A percentile compares a stretch with the other conserved stretches of the same genome.
These are phyloP conservation scores for Augiades crinisus DNA, from an alignment of 2,888 invertebrate species.

Conservation along the genomic window DNA sequence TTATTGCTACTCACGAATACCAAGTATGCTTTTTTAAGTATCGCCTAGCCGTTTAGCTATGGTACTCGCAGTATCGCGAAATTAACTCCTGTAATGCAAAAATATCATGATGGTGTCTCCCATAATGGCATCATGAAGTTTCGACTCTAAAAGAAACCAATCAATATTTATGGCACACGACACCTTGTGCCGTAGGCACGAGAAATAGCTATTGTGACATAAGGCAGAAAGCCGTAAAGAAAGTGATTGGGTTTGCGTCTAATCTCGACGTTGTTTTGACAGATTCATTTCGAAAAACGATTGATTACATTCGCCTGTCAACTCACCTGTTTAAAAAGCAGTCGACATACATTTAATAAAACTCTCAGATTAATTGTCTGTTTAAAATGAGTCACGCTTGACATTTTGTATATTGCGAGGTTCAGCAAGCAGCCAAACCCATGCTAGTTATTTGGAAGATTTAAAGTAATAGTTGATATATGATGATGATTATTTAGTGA, in stretches of 20 bases:
- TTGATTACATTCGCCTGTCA: background rate
- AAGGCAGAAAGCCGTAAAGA: slow-evolving; percentile 2
- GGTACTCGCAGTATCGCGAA: too few relatives aligned
- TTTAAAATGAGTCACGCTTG: background rate
- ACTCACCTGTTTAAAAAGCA: background rate
- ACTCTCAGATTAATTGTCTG: background rate
- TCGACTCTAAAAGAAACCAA: too few relatives aligned
- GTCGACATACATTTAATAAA: background rate
- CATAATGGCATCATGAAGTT: too few relatives aligned
- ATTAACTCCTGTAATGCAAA: too few relatives aligned
- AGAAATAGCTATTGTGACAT: background rate
- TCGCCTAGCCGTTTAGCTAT: too few relatives aligned
- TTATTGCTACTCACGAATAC: too few relatives aligned
- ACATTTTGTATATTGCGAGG: background rate
- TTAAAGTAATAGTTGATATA: too few relatives aligned
- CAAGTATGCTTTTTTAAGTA: too few relatives aligned
- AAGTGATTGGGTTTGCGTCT: background rate
- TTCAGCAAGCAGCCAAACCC: background rate
- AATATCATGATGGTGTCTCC: too few relatives aligned
- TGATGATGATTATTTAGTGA: too few relatives aligned
- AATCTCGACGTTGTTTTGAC: slow-evolving; percentile 8
- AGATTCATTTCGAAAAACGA: slow-evolving; percentile 10
- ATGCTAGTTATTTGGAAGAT: background rate
- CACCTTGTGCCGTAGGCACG: too few relatives aligned
- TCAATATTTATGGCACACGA: too few relatives aligned